Evolutionary conservation across 2,113 vertebrate species (phyloP).

Genomic region (Bungarus multicinctus): DNA sequence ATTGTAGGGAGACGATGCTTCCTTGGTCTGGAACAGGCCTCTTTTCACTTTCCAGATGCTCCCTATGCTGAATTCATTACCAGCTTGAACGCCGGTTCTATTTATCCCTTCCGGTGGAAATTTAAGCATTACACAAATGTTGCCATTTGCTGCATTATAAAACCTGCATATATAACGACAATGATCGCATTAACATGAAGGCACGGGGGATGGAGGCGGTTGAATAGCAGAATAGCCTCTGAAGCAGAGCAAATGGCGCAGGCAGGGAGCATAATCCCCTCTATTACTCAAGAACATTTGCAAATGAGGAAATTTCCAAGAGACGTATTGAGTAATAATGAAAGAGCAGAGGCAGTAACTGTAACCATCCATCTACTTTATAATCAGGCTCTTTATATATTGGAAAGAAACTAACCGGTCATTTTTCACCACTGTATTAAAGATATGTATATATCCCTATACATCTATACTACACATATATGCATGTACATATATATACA

Average conservation of each 20-base stretch:
- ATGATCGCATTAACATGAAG: constrained; percentile 58
- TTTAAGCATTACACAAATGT: constrained; percentile 47
- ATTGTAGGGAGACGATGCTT: constrained; percentile 11
- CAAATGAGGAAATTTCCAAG: constrained; percentile 56
- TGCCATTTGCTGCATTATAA: constrained; percentile 48
- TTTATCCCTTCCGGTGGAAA: constrained; percentile 53
- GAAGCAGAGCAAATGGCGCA: constrained; percentile 55
- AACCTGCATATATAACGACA: constrained; percentile 56
- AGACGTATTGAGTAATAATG: constrained; percentile 63
- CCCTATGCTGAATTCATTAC: constrained; percentile 19
- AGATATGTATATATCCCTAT: no score
- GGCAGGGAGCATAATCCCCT: constrained; percentile 42
- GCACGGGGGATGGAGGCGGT: constrained; percentile 5
- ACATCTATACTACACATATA: no score
- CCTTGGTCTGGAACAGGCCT: constrained; percentile 20
- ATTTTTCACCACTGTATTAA: constrained; percentile 44
- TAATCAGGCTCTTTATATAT: constrained; percentile 44
- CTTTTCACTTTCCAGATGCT: neutral
- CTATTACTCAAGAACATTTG: constrained; percentile 57
- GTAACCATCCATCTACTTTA: constrained; percentile 57
- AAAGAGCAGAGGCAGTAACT: constrained; percentile 55
- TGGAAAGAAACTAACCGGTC: constrained; percentile 39
- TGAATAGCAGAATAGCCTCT: constrained; percentile 39
- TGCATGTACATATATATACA: no score
- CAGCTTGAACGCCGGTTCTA: constrained; percentile 18